Evolutionary conservation across 2,888 invertebrate species (phyloP).

Genomic region (Eubasilissa splendida): DNA sequence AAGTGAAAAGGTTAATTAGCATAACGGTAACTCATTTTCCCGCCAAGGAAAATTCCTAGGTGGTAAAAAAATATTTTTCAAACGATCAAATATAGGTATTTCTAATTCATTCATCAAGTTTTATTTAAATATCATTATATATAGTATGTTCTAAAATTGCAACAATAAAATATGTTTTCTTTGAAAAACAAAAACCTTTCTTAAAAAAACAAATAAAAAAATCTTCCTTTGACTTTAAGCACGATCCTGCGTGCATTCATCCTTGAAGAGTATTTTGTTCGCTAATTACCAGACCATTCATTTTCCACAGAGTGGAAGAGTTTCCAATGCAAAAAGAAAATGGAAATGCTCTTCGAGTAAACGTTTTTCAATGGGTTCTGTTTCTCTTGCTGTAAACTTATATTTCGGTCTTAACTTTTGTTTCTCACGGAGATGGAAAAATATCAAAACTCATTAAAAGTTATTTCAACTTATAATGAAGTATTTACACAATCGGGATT

Average conservation of each 20-base stretch:
- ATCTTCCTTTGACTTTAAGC: too few relatives aligned
- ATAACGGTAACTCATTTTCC: too few relatives aligned
- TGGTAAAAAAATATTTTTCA: too few relatives aligned
- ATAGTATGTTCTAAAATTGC: too few relatives aligned
- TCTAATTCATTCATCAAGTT: too few relatives aligned
- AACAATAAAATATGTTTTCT: too few relatives aligned
- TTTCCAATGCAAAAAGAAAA: slow-evolving; percentile 20
- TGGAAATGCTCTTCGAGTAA: slow-evolving; percentile 16
- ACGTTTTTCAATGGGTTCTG: background rate
- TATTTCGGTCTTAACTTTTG: background rate
- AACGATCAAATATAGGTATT: too few relatives aligned
- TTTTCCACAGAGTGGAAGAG: slow-evolving; percentile 41
- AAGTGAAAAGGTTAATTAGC: too few relatives aligned
- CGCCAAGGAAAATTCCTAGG: too few relatives aligned
- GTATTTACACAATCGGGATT: background rate
- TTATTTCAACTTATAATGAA: background rate
- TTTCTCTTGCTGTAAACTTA: background rate
- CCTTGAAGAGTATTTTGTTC: slow-evolving; percentile 33
- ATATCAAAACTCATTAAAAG: slow-evolving; percentile 4
- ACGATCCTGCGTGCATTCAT: slow-evolving; percentile 10
- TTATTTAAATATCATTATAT: too few relatives aligned
- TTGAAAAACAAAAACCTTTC: too few relatives aligned
- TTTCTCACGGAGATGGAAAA: background rate
- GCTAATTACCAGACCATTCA: slow-evolving; percentile 44
- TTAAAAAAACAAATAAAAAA: too few relatives aligned